Evolutionary conservation across 2,888 invertebrate species (phyloP).

Genomic region (Sphecodes monilicornis): DNA sequence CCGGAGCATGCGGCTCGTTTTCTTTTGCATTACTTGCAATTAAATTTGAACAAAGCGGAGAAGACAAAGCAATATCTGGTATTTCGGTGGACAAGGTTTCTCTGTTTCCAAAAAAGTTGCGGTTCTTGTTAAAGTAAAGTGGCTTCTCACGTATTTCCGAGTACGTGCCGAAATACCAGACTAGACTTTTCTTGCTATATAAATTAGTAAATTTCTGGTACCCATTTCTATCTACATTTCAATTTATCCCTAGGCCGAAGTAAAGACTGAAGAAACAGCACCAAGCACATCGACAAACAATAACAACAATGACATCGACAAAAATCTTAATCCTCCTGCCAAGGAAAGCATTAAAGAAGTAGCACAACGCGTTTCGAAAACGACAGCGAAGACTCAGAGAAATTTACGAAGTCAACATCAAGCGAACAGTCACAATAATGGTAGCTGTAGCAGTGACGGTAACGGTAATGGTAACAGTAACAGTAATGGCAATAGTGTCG

Average conservation of each 20-base stretch:
- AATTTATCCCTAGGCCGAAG: conserved; percentile 73
- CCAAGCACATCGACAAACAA: conserved; percentile 75
- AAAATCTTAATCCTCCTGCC: conserved; percentile 77
- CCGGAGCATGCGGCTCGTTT: conserved; percentile 43
- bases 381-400: conserved; percentile 65
- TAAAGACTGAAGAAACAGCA: conserved; percentile 75
- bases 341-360: conserved; percentile 57
- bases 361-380: conserved; percentile 46
- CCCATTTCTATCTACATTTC: conserved; percentile 74
- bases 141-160: not conserved
- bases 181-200: conserved; percentile 14
- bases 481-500: not conserved
- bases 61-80: conserved; percentile 34
- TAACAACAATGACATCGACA: conserved; percentile 78
- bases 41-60: conserved; percentile 24
- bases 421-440: conserved; percentile 30
- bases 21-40: conserved; percentile 25
- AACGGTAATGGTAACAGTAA: not conserved
- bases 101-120: not conserved
- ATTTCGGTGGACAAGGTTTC: conserved; percentile 25
- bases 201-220: conserved; percentile 54
- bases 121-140: not conserved
- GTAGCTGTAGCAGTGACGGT: not conserved
- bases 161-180: conserved; percentile 44
- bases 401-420: conserved; percentile 69